A percentile compares a stretch with the other conserved stretches of the same genome.
phyloP scores from a whole-genome alignment of 2,888 invertebrate species.

The Synanthedon tipuliformis region DNA sequence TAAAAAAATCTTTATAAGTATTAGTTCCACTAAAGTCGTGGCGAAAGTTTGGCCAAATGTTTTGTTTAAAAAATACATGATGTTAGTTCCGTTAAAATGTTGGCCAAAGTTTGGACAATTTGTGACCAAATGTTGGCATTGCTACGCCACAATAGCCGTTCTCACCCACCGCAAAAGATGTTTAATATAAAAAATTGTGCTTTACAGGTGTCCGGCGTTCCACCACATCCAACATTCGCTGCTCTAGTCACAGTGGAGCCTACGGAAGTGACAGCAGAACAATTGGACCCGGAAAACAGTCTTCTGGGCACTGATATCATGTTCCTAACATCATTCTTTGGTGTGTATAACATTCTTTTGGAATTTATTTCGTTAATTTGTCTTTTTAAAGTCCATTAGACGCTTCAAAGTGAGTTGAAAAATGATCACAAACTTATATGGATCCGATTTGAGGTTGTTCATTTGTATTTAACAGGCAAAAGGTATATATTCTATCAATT shows the following conservation, averaged over 20 bases:
- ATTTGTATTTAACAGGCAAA: too few species aligned
- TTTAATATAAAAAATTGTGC: background rate
- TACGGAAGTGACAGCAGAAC: slow-evolving; percentile 70
- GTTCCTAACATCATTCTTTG: slow-evolving; percentile 92
- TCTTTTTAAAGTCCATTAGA: too few species aligned
- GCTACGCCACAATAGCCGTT: background rate
- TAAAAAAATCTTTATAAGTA: too few species aligned
- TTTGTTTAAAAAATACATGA: too few species aligned
- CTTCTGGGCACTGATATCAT: slow-evolving; percentile 92
- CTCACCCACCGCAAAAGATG: too few species aligned
- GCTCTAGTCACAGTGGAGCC: slow-evolving; percentile 84
- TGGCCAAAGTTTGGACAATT: slow-evolving; percentile 6
- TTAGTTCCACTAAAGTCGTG: too few species aligned
- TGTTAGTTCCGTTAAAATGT: slow-evolving; percentile 22
- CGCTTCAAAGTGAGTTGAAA: too few species aligned
- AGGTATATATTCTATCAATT: too few species aligned
- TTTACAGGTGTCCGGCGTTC: slow-evolving; percentile 28
- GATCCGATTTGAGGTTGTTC: too few species aligned
- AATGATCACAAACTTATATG: too few species aligned
- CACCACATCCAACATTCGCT: slow-evolving; percentile 68
- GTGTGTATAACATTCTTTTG: slow-evolving; percentile 52
- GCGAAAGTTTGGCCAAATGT: too few species aligned
- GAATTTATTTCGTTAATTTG: background rate
- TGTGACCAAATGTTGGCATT: too few species aligned
- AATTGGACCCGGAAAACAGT: slow-evolving; percentile 80